Evolutionary conservation across 1,140 invertebrate genomes (phyloP).

Genomic region (Drosophila pallidifrons): DNA sequence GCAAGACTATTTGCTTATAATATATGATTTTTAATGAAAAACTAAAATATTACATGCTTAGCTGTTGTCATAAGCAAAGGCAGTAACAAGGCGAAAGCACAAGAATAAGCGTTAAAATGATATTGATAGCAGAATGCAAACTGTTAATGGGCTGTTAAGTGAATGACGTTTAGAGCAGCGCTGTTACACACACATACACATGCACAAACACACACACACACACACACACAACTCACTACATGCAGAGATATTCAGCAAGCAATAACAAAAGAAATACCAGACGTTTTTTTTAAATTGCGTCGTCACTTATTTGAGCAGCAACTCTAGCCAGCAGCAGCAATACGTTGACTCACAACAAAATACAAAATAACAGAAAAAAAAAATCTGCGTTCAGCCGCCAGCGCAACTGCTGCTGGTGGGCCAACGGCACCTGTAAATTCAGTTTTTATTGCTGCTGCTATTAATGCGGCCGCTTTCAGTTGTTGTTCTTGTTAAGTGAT

Average conservation of each 20-base stretch:
- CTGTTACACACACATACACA: conserved; percentile 15
- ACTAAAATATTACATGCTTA: not conserved
- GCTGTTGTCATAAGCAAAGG: not conserved
- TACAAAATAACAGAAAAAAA: not conserved
- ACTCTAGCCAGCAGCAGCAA: conserved; percentile 11
- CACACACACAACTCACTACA: not conserved
- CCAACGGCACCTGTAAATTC: conserved; percentile 24
- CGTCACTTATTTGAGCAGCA: conserved; percentile 51
- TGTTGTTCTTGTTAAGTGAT: conserved; percentile 24
- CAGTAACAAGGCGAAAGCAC: not conserved
- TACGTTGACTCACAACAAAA: conserved; percentile 34
- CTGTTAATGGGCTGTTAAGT: conserved; percentile 28
- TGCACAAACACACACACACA: conserved; percentile 9
- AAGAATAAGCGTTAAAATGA: not conserved
- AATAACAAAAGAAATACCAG: conserved; percentile 59
- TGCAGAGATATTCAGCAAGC: conserved; percentile 15
- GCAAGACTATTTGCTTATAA: not conserved
- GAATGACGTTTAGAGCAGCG: conserved; percentile 3
- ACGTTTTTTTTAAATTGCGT: conserved; percentile 55
- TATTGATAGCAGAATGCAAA: conserved; percentile 9
- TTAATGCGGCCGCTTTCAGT: not conserved
- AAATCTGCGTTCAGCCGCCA: conserved; percentile 18
- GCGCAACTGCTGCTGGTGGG: not conserved
- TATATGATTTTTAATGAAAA: not conserved
- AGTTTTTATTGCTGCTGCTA: conserved; percentile 4